A percentile compares a stretch with the other conserved stretches of the same genome.
Conservation (phyloP, 2,888 invertebrate genomes). For the Brachyptera putata region DNA sequence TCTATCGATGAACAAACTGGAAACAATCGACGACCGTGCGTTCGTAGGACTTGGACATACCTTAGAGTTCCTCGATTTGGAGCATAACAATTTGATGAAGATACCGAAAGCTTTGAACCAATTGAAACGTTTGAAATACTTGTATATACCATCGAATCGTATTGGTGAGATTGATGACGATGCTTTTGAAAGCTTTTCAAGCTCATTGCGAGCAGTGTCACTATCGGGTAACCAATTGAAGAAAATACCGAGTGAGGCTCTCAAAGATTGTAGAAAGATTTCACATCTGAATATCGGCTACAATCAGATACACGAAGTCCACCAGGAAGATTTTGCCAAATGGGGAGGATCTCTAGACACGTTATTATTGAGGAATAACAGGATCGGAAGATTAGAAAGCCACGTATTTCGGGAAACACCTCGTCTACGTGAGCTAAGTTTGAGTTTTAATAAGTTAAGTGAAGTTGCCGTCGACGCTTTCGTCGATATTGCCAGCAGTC, state of each 20-base stretch:
- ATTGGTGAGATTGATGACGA: slow-evolving; percentile 59
- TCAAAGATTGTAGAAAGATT: slow-evolving; percentile 68
- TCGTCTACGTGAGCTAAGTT: slow-evolving; percentile 78
- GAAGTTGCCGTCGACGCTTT: slow-evolving; percentile 79
- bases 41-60: slow-evolving; percentile 69
- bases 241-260: slow-evolving; percentile 63
- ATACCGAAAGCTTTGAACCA: slow-evolving; percentile 67
- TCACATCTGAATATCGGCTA: slow-evolving; percentile 87
- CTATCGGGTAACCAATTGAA: slow-evolving; percentile 76
- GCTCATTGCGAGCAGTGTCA: slow-evolving; percentile 70
- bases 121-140: slow-evolving; percentile 67
- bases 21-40: slow-evolving; percentile 63
- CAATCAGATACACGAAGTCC: slow-evolving; percentile 75
- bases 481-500: slow-evolving; percentile 65
- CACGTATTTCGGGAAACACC: slow-evolving; percentile 69
- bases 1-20: slow-evolving; percentile 71
- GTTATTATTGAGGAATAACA: slow-evolving; percentile 77
- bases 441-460: slow-evolving; percentile 86
- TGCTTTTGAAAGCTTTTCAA: slow-evolving; percentile 54
- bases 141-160: slow-evolving; percentile 78
- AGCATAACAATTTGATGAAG: slow-evolving; percentile 67
- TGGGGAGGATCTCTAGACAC: slow-evolving; percentile 80
- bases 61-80: slow-evolving; percentile 77
- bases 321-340: slow-evolving; percentile 67
- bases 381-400: slow-evolving; percentile 63